A percentile compares a stretch with the other conserved stretches of the same genome.
Conservation (phyloP, 2,113 vertebrate species). For the Hypomesus transpacificus region DNA sequence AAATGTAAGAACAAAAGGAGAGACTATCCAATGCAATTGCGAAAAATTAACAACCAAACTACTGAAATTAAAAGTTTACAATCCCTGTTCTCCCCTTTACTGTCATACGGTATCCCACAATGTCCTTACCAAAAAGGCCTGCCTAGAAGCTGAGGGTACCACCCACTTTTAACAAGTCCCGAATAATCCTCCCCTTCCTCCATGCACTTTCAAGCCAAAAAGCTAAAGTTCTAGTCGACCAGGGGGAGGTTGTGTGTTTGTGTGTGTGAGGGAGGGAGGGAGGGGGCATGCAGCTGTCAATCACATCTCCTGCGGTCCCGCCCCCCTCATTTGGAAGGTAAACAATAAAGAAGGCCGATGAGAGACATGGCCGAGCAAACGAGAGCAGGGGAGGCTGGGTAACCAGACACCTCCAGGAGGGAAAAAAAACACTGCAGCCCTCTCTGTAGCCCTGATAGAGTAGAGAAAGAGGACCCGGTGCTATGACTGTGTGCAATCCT, state of each 20-base stretch:
- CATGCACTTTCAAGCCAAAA: constrained; percentile 73
- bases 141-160: constrained; percentile 37
- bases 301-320: constrained; percentile 81
- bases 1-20: background rate
- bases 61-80: background rate
- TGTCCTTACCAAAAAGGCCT: constrained; percentile 34
- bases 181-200: constrained; percentile 28
- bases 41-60: too few species aligned
- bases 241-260: constrained; percentile 53
- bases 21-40: background rate
- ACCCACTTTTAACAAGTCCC: constrained; percentile 40
- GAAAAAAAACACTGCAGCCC: constrained; percentile 51
- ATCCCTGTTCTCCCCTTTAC: background rate
- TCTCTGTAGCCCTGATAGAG: constrained; percentile 46
- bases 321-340: constrained; percentile 99
- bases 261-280: background rate
- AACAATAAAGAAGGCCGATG: constrained; percentile 94
- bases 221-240: constrained; percentile 73
- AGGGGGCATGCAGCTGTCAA: constrained; percentile 82
- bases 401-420: constrained; percentile 73
- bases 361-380: constrained; percentile 88
- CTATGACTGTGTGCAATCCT: constrained; percentile 64
- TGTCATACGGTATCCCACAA: constrained; percentile 48
- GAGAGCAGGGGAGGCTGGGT: constrained; percentile 76
- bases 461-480: constrained; percentile 52